These are phyloP conservation scores for Limnodromus scolopaceus DNA, from an alignment of 2,797 vertebrate species.

Conservation along the genomic window DNA sequence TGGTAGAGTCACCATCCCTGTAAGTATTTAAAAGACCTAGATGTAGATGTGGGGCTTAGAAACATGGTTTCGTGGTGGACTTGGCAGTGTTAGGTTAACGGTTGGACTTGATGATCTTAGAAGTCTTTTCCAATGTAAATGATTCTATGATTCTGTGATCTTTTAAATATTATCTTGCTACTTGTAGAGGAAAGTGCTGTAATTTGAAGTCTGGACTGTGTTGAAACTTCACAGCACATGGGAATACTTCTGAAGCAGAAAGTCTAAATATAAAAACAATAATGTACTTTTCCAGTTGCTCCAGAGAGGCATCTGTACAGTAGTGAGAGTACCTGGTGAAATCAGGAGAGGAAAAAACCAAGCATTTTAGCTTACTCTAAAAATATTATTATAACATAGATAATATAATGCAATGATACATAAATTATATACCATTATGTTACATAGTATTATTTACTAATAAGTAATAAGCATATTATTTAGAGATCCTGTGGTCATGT, in stretches of 20 bases:
- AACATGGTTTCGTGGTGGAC: not conserved
- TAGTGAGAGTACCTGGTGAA: not conserved
- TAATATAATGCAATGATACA: not conserved
- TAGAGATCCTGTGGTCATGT: not conserved
- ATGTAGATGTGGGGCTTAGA: not conserved
- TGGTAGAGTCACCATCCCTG: not conserved
- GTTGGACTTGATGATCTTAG: not conserved
- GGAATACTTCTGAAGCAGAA: not conserved
- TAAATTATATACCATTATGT: not conserved
- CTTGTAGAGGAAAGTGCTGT: not conserved
- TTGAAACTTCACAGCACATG: not conserved
- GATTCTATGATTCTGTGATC: not conserved
- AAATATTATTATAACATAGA: not conserved
- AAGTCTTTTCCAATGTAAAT: not conserved
- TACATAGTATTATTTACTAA: not conserved
- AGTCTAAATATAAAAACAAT: not conserved
- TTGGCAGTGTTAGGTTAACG: not conserved
- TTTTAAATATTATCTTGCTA: not conserved
- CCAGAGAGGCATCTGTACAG: not conserved
- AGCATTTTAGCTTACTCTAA: not conserved
- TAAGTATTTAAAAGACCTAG: not conserved
- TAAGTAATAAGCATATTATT: not conserved
- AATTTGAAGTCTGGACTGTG: not conserved
- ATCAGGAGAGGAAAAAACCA: not conserved
- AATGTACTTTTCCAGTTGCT: not conserved